A percentile compares a stretch with the other conserved stretches of the same genome.
Evolutionary conservation across 2,888 invertebrate genomes (phyloP).

Genomic region (Limnephilus auricula): DNA sequence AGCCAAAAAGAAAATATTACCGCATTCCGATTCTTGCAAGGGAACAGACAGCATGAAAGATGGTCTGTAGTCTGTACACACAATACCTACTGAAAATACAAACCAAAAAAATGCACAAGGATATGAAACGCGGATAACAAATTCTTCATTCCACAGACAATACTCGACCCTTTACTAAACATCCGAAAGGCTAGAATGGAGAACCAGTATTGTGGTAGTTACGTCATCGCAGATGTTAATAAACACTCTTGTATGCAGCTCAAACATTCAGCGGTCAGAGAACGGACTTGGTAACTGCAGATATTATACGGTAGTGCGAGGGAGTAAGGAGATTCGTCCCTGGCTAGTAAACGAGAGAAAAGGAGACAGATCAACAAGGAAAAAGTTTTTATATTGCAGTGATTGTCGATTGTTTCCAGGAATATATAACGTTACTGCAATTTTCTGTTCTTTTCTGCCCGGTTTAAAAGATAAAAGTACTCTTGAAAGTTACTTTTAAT

Average conservation of each 20-base stretch:
- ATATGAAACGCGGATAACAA: constrained; percentile 38
- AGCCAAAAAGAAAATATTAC: neutral
- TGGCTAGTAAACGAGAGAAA: constrained; percentile 27
- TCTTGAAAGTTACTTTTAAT: neutral
- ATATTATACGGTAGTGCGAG: constrained; percentile 17
- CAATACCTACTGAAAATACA: constrained; percentile 27
- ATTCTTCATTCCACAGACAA: neutral
- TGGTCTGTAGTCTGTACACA: neutral
- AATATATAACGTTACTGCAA: constrained; percentile 8
- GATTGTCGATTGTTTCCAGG: constrained; percentile 23
- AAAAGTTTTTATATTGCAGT: constrained; percentile 33
- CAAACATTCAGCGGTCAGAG: constrained; percentile 46
- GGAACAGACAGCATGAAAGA: neutral
- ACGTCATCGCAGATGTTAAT: constrained; percentile 15
- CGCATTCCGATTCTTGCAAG: neutral
- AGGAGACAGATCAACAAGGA: constrained; percentile 27
- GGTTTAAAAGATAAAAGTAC: neutral
- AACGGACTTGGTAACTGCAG: constrained; percentile 15
- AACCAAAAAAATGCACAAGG: constrained; percentile 45
- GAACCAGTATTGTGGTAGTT: neutral
- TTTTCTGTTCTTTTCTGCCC: neutral
- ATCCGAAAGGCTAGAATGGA: neutral
- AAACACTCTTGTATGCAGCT: constrained; percentile 52
- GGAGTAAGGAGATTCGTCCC: neutral
- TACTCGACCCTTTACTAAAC: neutral